Percentiles rank a stretch among this genome's conserved stretches.
Evolutionary conservation across 2,888 invertebrate genomes (phyloP).

Genomic region (Xanthia icteritia): DNA sequence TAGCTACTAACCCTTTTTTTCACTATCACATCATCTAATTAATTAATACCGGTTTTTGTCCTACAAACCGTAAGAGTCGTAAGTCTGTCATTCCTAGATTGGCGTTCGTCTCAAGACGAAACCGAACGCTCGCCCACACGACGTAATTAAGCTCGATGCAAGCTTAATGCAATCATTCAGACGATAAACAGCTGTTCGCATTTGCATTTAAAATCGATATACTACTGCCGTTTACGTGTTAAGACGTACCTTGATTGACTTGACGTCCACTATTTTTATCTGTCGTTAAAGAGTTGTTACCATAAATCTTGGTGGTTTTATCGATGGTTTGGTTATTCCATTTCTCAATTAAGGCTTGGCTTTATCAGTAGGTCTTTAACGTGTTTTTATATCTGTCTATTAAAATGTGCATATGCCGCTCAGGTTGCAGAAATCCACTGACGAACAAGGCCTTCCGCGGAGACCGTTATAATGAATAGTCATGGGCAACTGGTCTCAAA

Average conservation of each 20-base stretch:
- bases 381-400: neutral
- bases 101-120: slow-evolving; percentile 72
- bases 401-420: slow-evolving; percentile 1
- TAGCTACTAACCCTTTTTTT: slow-evolving; percentile 79
- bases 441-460: neutral
- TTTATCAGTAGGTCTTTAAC: slow-evolving; percentile 3
- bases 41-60: slow-evolving; percentile 88
- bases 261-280: slow-evolving; percentile 68
- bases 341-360: slow-evolving; percentile 46
- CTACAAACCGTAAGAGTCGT: slow-evolving; percentile 75
- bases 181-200: slow-evolving; percentile 86
- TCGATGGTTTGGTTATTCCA: slow-evolving; percentile 50
- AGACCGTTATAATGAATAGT: neutral
- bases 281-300: slow-evolving; percentile 52
- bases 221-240: slow-evolving; percentile 71
- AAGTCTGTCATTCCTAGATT: slow-evolving; percentile 85
- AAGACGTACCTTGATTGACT: slow-evolving; percentile 68
- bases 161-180: slow-evolving; percentile 81
- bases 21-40: slow-evolving; percentile 86
- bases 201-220: slow-evolving; percentile 87
- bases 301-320: slow-evolving; percentile 58
- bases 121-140: slow-evolving; percentile 81
- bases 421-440: neutral
- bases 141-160: slow-evolving; percentile 84
- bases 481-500: neutral